Conservation (phyloP, 2,113 vertebrate species). For the Herpetotheres cachinnans region DNA sequence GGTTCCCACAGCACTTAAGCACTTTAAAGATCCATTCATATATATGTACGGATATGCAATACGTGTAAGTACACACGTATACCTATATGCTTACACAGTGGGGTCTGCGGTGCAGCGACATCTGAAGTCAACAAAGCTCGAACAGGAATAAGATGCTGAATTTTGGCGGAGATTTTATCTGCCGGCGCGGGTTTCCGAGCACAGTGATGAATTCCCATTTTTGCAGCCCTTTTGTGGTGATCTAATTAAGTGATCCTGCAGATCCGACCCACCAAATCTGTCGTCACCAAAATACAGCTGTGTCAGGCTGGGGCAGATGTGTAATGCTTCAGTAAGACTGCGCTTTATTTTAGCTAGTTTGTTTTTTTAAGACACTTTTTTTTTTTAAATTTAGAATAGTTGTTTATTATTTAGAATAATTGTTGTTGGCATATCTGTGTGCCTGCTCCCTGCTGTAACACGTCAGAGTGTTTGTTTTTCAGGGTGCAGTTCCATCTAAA, state of each 20-base stretch:
- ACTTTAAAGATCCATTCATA: accelerated
- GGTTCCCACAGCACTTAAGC: neutral
- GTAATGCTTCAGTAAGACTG: neutral
- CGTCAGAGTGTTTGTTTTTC: neutral
- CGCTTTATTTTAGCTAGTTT: neutral
- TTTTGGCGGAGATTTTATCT: neutral
- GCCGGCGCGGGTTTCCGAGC: neutral
- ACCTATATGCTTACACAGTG: accelerated
- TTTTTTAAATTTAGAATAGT: neutral
- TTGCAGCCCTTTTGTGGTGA: neutral
- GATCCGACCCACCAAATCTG: neutral
- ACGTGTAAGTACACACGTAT: accelerated
- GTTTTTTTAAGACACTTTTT: neutral
- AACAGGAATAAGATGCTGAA: neutral
- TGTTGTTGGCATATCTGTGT: neutral
- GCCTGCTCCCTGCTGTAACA: neutral
- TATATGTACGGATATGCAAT: accelerated
- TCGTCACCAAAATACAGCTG: neutral
- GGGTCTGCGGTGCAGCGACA: neutral
- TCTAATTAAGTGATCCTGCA: neutral
- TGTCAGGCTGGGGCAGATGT: neutral
- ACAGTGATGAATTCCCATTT: accelerated
- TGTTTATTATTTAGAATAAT: neutral
- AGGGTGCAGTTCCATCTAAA: neutral
- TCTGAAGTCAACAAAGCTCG: accelerated